phyloP scores from a whole-genome alignment of 2,113 vertebrate species.

The Rhinopithecus roxellana region DNA sequence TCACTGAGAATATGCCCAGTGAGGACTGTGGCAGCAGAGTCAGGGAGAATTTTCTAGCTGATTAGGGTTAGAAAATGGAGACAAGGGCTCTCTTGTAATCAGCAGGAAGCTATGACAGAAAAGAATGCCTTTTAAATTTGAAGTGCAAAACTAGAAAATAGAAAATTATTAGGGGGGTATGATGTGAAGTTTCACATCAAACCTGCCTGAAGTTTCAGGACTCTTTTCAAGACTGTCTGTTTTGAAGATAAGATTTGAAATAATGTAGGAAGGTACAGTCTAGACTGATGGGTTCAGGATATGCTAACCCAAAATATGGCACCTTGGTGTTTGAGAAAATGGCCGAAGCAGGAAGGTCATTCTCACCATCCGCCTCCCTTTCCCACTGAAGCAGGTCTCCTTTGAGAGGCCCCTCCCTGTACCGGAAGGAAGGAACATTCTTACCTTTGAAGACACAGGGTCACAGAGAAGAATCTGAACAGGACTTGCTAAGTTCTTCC shows the following conservation, averaged over 20 bases:
- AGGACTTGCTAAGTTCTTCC: not conserved
- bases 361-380: not conserved
- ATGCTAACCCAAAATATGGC: not conserved
- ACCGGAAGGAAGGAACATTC: not conserved
- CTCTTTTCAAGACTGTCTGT: not conserved
- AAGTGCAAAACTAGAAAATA: not conserved
- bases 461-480: not conserved
- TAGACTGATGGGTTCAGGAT: not conserved
- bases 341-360: not conserved
- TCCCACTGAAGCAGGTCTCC: not conserved
- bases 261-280: not conserved
- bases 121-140: not conserved
- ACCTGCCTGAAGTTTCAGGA: not conserved
- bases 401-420: not conserved
- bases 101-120: not conserved
- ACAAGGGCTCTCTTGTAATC: not conserved
- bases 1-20: not conserved
- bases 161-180: not conserved
- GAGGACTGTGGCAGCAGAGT: not conserved
- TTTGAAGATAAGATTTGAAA: not conserved
- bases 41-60: not conserved
- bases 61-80: not conserved
- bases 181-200: not conserved
- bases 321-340: not conserved
- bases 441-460: not conserved